These are phyloP conservation scores for Atrichornis clamosus DNA, from an alignment of 2,113 vertebrate genomes.

Conservation along the genomic window DNA sequence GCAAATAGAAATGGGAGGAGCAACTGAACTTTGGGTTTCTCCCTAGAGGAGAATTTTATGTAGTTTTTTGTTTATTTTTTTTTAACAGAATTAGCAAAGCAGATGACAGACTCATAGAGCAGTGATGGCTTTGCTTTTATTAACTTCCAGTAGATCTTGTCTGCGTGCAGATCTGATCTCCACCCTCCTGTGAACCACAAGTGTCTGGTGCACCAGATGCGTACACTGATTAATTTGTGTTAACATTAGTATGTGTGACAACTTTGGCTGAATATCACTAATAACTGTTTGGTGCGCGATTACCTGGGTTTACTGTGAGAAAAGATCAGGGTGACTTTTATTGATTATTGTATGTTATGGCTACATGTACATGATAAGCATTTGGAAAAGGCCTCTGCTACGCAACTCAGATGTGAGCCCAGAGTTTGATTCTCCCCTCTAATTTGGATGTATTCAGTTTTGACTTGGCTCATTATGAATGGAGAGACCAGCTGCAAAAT, in stretches of 20 bases:
- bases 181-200: background rate
- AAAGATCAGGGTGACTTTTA: background rate
- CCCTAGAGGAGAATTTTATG: background rate
- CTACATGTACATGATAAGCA: background rate
- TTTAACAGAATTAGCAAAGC: background rate
- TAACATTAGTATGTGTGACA: background rate
- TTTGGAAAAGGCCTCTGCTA: background rate
- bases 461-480: conserved; percentile 24
- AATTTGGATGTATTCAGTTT: conserved; percentile 30
- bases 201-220: rapidly evolving
- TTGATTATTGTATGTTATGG: background rate
- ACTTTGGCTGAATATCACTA: background rate
- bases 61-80: background rate
- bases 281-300: background rate
- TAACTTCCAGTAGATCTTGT: background rate
- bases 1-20: conserved; percentile 38
- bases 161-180: background rate
- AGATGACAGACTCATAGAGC: background rate
- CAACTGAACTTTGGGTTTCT: conserved; percentile 11
- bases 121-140: background rate
- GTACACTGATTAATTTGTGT: background rate
- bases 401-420: background rate
- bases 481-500: conserved; percentile 26
- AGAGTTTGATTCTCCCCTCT: background rate
- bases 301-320: background rate